Conservation (phyloP, 2,888 invertebrate genomes). For the Aspidiotus destructor region DNA sequence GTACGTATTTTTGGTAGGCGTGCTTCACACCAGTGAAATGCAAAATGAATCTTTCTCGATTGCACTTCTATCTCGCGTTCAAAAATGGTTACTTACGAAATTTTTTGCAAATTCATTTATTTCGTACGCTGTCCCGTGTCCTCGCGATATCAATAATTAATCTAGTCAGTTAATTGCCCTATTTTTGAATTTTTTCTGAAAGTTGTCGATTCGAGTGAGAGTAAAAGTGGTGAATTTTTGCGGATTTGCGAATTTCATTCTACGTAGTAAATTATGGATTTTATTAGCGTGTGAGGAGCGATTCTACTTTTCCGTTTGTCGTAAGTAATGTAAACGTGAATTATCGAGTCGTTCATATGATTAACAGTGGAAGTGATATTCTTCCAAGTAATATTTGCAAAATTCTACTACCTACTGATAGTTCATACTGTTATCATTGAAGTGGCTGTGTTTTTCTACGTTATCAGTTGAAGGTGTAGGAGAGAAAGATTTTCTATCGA, state of each 20-base stretch:
- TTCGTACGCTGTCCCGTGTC: not conserved
- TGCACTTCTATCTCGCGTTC: conserved; percentile 27
- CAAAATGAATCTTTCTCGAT: conserved; percentile 20
- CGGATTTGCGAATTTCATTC: not conserved
- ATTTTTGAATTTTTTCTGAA: not conserved
- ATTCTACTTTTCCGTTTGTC: no score
- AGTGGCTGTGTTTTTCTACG: not conserved
- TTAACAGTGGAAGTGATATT: not conserved
- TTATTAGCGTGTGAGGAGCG: no score
- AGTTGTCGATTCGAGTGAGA: not conserved
- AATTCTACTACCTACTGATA: not conserved
- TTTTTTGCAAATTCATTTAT: conserved; percentile 28
- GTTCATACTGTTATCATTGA: not conserved
- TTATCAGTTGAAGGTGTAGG: not conserved
- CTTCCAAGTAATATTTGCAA: not conserved
- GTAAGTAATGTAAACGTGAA: no score
- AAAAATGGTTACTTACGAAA: conserved; percentile 33
- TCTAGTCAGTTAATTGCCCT: not conserved
- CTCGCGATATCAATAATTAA: no score
- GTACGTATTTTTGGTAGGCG: conserved; percentile 14
- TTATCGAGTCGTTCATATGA: no score
- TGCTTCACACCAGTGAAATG: conserved; percentile 15
- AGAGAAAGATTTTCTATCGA: no score
- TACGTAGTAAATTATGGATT: no score
- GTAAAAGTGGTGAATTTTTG: not conserved